phyloP scores from a whole-genome alignment of 2,797 vertebrate genomes.

The Pelodytes ibericus region DNA sequence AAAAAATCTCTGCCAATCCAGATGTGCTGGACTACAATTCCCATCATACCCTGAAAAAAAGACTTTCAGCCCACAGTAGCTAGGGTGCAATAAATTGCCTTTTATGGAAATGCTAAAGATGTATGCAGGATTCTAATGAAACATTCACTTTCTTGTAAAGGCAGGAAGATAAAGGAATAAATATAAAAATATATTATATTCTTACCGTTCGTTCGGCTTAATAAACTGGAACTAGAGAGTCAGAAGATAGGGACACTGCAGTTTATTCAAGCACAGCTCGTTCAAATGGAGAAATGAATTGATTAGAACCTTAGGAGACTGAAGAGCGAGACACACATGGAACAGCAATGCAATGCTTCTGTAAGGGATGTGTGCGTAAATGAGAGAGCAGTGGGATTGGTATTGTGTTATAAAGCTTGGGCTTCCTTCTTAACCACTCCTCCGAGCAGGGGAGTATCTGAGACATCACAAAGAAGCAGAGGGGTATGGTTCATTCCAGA shows the following conservation, averaged over 20 bases:
- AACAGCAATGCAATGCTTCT: constrained; percentile 10
- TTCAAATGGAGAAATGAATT: not conserved
- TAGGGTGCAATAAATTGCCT: no score
- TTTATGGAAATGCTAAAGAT: no score
- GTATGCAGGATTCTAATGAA: no score
- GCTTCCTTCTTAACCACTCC: constrained; percentile 24
- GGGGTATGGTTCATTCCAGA: not conserved
- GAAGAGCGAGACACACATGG: not conserved
- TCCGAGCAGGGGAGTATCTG: constrained; percentile 22
- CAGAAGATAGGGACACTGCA: constrained; percentile 9
- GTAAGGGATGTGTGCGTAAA: not conserved
- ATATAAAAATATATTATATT: not conserved
- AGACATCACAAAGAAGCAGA: not conserved
- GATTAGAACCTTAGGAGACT: not conserved
- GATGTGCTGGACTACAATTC: not conserved
- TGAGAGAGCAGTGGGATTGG: not conserved
- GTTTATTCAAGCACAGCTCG: not conserved
- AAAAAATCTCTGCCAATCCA: not conserved
- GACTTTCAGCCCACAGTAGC: not conserved
- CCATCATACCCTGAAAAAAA: not conserved
- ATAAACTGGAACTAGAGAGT: not conserved
- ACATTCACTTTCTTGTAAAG: not conserved
- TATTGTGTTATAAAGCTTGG: constrained; percentile 17
- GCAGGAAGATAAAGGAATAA: no score
- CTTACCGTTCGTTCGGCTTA: constrained; percentile 22